Percentiles rank a stretch among this genome's conserved stretches.
Evolutionary conservation across 2,888 invertebrate species (phyloP).

Genomic region (Disparrhopalites patrizii): DNA sequence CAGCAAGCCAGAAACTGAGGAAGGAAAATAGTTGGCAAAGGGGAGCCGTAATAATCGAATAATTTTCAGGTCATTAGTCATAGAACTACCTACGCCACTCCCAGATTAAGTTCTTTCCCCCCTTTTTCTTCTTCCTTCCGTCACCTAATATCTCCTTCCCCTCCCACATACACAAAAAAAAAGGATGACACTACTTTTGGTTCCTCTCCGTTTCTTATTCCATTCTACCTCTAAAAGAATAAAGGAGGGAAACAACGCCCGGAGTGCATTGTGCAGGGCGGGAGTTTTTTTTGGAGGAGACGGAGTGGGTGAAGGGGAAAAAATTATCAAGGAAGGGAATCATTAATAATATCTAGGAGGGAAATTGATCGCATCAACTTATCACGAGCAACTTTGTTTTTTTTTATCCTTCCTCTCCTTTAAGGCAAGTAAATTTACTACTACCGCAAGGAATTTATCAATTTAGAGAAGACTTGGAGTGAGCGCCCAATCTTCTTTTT

Average conservation of each 20-base stretch:
- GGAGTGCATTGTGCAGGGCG: neutral
- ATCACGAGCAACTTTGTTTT: neutral
- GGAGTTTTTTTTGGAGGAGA: neutral
- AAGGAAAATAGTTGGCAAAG: neutral
- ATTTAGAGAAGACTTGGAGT: no score
- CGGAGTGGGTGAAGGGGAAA: neutral
- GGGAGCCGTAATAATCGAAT: neutral
- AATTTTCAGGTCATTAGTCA: conserved; percentile 10
- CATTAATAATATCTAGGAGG: neutral
- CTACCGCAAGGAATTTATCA: no score
- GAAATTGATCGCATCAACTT: conserved; percentile 7
- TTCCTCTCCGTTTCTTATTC: no score
- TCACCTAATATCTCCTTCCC: no score
- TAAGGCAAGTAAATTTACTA: conserved; percentile 3
- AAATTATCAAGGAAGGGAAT: neutral
- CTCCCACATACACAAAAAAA: no score
- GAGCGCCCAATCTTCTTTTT: no score
- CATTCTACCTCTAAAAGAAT: neutral
- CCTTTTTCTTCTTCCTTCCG: neutral
- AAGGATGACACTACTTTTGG: no score
- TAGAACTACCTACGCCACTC: neutral
- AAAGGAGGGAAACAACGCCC: no score
- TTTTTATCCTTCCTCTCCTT: no score
- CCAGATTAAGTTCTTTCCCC: conserved; percentile 7
- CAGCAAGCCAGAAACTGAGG: conserved; percentile 2